phyloP scores from a whole-genome alignment of 2,113 vertebrate species.

The Tychaedon coryphoeus region DNA sequence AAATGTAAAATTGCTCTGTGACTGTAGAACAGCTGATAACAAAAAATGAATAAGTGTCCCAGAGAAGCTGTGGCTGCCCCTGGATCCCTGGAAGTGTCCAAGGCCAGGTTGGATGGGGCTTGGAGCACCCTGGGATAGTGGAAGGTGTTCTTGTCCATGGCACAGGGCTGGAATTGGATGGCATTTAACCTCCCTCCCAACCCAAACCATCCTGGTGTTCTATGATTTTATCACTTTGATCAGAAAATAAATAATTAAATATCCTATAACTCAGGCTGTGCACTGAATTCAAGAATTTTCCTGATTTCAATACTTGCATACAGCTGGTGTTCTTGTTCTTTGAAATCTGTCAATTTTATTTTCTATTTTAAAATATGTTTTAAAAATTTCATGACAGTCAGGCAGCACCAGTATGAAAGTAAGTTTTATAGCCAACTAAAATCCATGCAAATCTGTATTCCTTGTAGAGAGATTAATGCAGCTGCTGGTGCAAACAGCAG shows the following conservation, averaged over 20 bases:
- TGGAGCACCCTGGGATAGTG: neutral
- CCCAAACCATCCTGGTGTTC: neutral
- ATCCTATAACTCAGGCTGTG: neutral
- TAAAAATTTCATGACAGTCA: neutral
- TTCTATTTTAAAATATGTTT: neutral
- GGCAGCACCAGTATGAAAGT: neutral
- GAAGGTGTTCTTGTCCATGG: neutral
- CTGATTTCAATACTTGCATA: neutral
- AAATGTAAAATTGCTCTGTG: neutral
- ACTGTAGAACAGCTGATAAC: neutral
- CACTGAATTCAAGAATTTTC: neutral
- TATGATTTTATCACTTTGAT: neutral
- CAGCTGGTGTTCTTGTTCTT: neutral
- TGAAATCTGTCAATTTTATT: neutral
- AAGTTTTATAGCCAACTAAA: neutral
- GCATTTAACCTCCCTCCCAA: neutral
- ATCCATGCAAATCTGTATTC: neutral
- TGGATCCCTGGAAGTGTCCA: neutral
- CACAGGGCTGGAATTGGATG: neutral
- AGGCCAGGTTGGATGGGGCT: fast-evolving
- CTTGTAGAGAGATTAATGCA: neutral
- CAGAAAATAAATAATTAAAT: neutral
- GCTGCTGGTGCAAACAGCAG: neutral
- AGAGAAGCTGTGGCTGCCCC: neutral
- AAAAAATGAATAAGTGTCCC: neutral